Percentiles rank a stretch among this genome's conserved stretches.
Evolutionary conservation across 2,797 vertebrate genomes (phyloP).

Genomic region (Amniataba percoides): DNA sequence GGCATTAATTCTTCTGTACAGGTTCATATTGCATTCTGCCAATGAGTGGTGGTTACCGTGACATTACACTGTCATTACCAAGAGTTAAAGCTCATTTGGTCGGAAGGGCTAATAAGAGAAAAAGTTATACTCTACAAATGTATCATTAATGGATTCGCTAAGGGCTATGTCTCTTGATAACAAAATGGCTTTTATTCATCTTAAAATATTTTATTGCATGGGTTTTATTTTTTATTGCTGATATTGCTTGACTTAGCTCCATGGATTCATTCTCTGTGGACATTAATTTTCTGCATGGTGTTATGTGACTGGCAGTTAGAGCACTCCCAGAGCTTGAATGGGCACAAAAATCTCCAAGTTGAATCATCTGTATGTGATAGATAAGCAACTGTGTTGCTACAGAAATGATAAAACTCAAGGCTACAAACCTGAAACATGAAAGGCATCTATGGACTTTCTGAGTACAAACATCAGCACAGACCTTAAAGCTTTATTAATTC

Average conservation of each 20-base stretch:
- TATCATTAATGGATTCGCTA: conserved; percentile 15
- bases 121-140: background rate
- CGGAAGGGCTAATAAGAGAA: conserved; percentile 12
- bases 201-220: conserved; percentile 3
- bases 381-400: background rate
- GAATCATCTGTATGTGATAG: background rate
- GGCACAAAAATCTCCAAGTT: background rate
- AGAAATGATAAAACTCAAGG: background rate
- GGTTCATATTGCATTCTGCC: background rate
- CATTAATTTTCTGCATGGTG: background rate
- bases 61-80: background rate
- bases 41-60: conserved; percentile 3
- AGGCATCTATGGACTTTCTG: background rate
- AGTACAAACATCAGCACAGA: background rate
- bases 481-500: background rate
- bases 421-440: background rate
- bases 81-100: conserved; percentile 27
- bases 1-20: conserved; percentile 2
- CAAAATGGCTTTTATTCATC: conserved; percentile 7
- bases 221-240: background rate
- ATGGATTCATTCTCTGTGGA: background rate
- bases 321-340: background rate
- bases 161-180: conserved; percentile 17
- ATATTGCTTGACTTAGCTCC: background rate
- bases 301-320: background rate